Conservation (phyloP, 30 jellyfish, hydroid and myxozoan species). For the Aurelia aurita region DNA sequence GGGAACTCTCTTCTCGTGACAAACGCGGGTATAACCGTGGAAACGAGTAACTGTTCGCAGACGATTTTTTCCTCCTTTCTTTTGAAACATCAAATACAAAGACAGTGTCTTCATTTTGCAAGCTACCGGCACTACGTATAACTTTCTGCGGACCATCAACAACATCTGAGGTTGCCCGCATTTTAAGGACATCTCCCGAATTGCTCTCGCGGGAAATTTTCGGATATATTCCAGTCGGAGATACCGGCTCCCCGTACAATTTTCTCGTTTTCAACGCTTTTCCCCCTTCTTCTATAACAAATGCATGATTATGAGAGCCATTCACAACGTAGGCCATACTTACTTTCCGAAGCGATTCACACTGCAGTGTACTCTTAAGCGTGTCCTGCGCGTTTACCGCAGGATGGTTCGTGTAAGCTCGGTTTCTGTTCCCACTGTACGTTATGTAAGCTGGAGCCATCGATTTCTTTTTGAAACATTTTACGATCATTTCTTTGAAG, state of each 20-base stretch:
- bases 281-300: constrained; percentile 41
- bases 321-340: constrained; percentile 34
- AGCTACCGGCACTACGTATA: no score
- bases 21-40: constrained; percentile 46
- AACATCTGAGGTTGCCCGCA: neutral
- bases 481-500: constrained; percentile 28
- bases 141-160: neutral
- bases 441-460: constrained; percentile 42
- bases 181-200: neutral
- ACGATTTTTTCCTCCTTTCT: neutral
- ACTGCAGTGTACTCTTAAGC: neutral
- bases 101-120: constrained; percentile 27
- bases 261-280: constrained; percentile 21
- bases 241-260: constrained; percentile 15
- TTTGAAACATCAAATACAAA: constrained; percentile 14
- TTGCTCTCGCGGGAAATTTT: neutral
- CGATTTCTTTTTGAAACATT: constrained; percentile 14
- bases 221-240: constrained; percentile 28
- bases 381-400: constrained; percentile 4
- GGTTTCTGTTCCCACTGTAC: constrained; percentile 5
- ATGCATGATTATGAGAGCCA: constrained; percentile 39
- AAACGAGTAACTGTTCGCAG: neutral
- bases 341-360: constrained; percentile 1
- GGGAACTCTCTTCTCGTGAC: constrained; percentile 14
- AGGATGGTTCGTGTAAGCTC: neutral